Evolutionary conservation across 1,140 invertebrate genomes (phyloP).

Genomic region (Ceratina australensis): DNA sequence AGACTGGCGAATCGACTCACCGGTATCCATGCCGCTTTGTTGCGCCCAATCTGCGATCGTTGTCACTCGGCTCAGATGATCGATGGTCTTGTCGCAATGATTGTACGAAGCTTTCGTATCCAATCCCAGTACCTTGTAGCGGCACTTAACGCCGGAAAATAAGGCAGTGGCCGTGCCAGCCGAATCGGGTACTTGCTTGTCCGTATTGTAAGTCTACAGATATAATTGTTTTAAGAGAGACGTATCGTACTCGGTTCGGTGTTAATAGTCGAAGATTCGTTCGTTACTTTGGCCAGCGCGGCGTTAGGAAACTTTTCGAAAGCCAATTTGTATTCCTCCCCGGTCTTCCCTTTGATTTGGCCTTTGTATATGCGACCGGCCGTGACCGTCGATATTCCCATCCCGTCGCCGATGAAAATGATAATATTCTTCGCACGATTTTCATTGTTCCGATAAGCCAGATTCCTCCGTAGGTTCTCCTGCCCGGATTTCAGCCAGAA

Average conservation of each 20-base stretch:
- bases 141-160: conserved; percentile 86
- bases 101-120: conserved; percentile 80
- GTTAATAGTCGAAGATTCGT: too few relatives aligned
- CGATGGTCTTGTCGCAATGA: conserved; percentile 78
- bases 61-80: conserved; percentile 79
- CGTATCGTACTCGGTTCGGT: too few relatives aligned
- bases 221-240: too few relatives aligned
- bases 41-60: conserved; percentile 85
- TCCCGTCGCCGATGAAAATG: conserved; percentile 87
- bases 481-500: conserved; percentile 76
- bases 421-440: conserved; percentile 85
- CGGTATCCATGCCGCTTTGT: conserved; percentile 84
- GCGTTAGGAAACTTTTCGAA: conserved; percentile 83
- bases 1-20: conserved; percentile 68
- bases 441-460: conserved; percentile 74
- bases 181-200: conserved; percentile 88
- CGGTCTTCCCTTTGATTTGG: conserved; percentile 78
- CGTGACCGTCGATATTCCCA: conserved; percentile 85
- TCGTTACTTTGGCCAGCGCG: conserved; percentile 81
- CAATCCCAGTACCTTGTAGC: conserved; percentile 84
- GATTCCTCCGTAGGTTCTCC: conserved; percentile 70
- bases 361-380: conserved; percentile 83
- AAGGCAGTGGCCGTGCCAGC: conserved; percentile 89
- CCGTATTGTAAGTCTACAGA: conserved; percentile 87
- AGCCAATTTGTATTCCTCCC: conserved; percentile 81